Evolutionary conservation across 2,113 vertebrate species (phyloP).

Genomic region (Microtus pennsylvanicus): DNA sequence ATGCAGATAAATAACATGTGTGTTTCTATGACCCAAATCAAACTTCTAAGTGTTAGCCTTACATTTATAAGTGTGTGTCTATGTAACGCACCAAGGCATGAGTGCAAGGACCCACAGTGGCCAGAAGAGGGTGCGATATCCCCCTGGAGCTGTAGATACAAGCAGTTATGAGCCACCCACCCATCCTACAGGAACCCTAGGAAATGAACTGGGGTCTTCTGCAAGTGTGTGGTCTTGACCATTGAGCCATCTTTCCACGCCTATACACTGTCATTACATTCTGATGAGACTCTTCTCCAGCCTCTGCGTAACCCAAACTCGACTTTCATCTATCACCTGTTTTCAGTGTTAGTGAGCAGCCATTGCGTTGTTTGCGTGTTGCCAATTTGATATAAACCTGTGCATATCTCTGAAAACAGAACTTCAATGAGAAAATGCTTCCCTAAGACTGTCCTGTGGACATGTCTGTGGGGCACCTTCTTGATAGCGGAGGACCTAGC

Average conservation of each 20-base stretch:
- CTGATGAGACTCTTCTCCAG: background rate
- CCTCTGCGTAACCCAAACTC: background rate
- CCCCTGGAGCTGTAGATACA: background rate
- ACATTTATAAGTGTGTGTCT: background rate
- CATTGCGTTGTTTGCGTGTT: background rate
- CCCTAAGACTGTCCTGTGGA: background rate
- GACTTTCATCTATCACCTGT: background rate
- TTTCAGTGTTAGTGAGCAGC: background rate
- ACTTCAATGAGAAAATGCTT: background rate
- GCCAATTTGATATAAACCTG: background rate
- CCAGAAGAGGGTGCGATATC: background rate
- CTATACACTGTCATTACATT: background rate
- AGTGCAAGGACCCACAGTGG: background rate
- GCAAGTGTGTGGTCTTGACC: background rate
- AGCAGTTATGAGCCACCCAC: background rate
- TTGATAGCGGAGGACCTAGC: background rate
- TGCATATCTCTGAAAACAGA: background rate
- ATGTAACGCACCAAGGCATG: background rate
- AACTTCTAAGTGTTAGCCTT: background rate
- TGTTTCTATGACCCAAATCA: background rate
- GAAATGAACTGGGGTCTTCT: background rate
- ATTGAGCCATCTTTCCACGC: background rate
- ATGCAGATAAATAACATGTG: background rate
- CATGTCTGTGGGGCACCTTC: background rate
- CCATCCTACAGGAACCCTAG: background rate